Base-by-base conservation (phyloP, 2,888 invertebrate species). In the Tiphia femorata region DNA sequence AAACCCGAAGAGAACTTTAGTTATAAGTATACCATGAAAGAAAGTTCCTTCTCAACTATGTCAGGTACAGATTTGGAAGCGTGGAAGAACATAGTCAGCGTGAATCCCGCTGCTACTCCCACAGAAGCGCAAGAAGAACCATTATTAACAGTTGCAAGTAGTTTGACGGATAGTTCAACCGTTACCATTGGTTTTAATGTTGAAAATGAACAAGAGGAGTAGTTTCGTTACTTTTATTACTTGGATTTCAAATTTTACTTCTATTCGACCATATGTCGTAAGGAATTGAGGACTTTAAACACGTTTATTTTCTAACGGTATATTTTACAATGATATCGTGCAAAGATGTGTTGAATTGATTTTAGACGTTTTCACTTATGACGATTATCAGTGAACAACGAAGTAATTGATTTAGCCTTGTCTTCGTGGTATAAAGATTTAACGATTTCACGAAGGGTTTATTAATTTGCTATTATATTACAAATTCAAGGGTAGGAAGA, bases 181-280 rank as follows among this genome's bases (percentile, higher is more conserved):
- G 59, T 81, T 7, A 79, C 73, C 5, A 51, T 79, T 43, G 81
- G 81, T n/a, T 81, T 81, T 47, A 67, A 79, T 23, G 66, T 80
- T 21, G 63, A 75, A 38, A 64, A 70, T n/a, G 58, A 77, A 4
- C 66, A 70, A 16, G 58, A 61, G 25, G 60, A 71, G 23, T 62
- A 67, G 56, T 29, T 17, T 35, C n/a, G 7, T 3, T n/a, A n/a
- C 23, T 7, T 17, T 14, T 12, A 6, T 5, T 37, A 21, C 7
- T 7, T 3, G 23, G 6, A 10, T 14, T 1, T 14, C 16, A 20
- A 16, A 38, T 27, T 12, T 27, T 47, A n/a, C 14, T 27, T 38
- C n/a, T 47, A 35, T 46, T 51, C 23, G n/a, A n/a, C n/a, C n/a
- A n/a, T n/a, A n/a, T n/a, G n/a, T n/a, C n/a, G n/a, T n/a, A n/a